Base-by-base conservation (phyloP, 2,113 vertebrate genomes). In the Oncorhynchus tshawytscha region DNA sequence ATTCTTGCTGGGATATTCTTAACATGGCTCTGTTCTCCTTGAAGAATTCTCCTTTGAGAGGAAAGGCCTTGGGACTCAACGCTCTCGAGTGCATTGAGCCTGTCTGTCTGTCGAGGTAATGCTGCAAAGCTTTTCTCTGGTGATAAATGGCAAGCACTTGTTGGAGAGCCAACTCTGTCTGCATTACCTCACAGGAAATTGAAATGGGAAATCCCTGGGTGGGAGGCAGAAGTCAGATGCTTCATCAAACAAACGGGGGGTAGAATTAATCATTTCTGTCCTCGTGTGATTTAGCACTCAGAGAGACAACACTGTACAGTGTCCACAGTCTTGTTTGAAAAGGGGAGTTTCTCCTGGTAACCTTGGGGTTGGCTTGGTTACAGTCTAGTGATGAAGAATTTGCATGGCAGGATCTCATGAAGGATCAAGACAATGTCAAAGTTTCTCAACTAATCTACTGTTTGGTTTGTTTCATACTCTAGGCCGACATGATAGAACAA, bases 81-180 rank as follows among this genome's bases (percentile, higher is more conserved):
- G 77, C 67, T 2, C 72, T 66, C 51, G 59, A 51, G 27, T 45
- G 66, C 70, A 71, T 29, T 27, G 67, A 78, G 71, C n/a, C 60
- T 54, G 64, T 65, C 2, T 6, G 66, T 71, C 59, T 62, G 64
- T 54, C 15, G 12, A 16, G 51, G 16, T 54, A 54, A 54, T n/a
- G 73, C 34, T 51, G 25, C 20, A 77, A 81, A 70, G 72, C 77
- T 79, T 84, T 90, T 84, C 69, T 80, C 51, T 64, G 45, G 13
- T 78, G 76, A 80, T 78, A 74, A 86, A 81, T 77, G 67, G 78
- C 57, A 22, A 71, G 66, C 62, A 69, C 79, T 84, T 76, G 62
- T 67, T 73, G 78, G 25, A 81, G 60, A 77, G 81, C 68, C 73
- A 76, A 64, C 67, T 22, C 65, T 75, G 59, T 48, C 68, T 76